Evolutionary conservation across 2,797 vertebrate genomes (phyloP).

Genomic region (Paedocypris micromegethes): DNA sequence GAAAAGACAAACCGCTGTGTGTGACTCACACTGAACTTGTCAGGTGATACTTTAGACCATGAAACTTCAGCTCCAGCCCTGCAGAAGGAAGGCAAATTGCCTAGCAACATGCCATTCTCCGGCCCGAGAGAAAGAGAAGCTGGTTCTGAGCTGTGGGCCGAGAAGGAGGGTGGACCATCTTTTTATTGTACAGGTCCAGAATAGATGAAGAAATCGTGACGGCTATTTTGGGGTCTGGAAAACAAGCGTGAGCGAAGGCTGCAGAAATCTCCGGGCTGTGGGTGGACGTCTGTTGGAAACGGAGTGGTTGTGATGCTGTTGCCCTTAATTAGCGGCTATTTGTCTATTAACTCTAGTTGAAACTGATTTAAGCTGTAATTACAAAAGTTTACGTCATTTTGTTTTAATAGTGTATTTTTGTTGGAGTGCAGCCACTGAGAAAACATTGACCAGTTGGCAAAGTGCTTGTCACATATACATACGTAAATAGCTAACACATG

Average conservation of each 20-base stretch:
- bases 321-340: too few relatives aligned
- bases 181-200: conserved; percentile 25
- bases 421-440: too few relatives aligned
- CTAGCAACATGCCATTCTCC: conserved; percentile 57
- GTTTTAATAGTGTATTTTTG: too few relatives aligned
- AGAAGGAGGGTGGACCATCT: conserved; percentile 11
- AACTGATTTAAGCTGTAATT: too few relatives aligned
- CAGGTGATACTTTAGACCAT: conserved; percentile 28
- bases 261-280: too few relatives aligned
- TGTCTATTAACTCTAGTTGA: too few relatives aligned
- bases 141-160: conserved; percentile 2
- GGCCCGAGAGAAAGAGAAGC: conserved; percentile 12
- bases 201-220: conserved; percentile 32
- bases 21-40: conserved; percentile 17
- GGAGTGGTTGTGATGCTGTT: too few relatives aligned
- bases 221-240: conserved; percentile 12
- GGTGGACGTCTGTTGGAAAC: too few relatives aligned
- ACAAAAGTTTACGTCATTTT: too few relatives aligned
- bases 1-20: conserved; percentile 22
- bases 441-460: too few relatives aligned
- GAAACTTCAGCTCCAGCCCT: conserved; percentile 26
- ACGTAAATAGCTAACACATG: background rate
- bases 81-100: conserved; percentile 52
- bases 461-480: too few relatives aligned
- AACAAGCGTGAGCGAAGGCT: background rate